Percentiles rank a stretch among this genome's conserved stretches.
phyloP scores from a whole-genome alignment of 2,797 vertebrate genomes.

The Alosa sapidissima region DNA sequence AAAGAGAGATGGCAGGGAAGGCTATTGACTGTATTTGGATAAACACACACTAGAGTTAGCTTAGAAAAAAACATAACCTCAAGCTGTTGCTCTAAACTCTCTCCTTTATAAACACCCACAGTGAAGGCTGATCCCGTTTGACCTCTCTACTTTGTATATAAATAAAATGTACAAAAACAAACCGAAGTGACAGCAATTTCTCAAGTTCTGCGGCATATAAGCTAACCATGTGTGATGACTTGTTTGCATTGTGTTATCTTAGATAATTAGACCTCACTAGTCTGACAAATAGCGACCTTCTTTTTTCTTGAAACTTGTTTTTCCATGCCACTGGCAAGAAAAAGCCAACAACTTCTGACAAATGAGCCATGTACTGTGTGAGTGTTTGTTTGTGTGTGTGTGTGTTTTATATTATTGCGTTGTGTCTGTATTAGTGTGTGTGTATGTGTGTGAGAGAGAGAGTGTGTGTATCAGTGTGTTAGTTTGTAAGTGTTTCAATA shows the following conservation, averaged over 20 bases:
- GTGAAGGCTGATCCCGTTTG: not conserved
- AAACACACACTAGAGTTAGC: not conserved
- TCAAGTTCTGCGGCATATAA: not conserved
- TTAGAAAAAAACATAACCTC: not conserved
- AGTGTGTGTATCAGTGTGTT: too few relatives aligned
- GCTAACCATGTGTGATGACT: not conserved
- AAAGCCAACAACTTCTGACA: not conserved
- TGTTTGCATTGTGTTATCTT: not conserved
- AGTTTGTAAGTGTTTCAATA: too few relatives aligned
- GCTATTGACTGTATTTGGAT: slow-evolving; percentile 28
- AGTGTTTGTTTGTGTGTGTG: too few relatives aligned
- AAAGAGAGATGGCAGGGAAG: slow-evolving; percentile 33
- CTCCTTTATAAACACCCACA: not conserved
- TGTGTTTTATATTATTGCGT: too few relatives aligned
- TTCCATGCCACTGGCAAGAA: not conserved
- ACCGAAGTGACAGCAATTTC: not conserved
- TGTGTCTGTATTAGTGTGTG: too few relatives aligned
- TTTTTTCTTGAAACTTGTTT: not conserved
- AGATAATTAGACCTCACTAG: not conserved
- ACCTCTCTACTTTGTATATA: not conserved
- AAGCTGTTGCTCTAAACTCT: not conserved
- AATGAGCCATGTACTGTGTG: not conserved
- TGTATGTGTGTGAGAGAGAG: too few relatives aligned
- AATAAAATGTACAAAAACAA: not conserved
- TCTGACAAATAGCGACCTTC: not conserved